These are phyloP conservation scores for Drosophila grimshawi DNA, from an alignment of 1,140 invertebrate genomes.

Conservation along the genomic window DNA sequence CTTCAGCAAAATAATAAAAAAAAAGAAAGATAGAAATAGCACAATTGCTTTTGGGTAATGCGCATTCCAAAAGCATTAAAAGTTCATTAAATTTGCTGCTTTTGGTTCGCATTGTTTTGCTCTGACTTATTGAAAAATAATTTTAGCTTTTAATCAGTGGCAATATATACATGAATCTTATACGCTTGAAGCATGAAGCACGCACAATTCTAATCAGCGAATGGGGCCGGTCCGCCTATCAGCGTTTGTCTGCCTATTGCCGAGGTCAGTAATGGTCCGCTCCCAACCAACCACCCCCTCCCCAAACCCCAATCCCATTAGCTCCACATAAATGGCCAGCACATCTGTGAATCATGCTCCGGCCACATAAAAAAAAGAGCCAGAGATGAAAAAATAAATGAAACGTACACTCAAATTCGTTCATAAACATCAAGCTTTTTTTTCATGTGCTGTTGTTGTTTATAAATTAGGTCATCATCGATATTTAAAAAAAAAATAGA, in stretches of 20 bases:
- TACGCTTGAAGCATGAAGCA: constrained; percentile 26
- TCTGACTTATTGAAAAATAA: constrained; percentile 61
- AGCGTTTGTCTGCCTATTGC: constrained; percentile 41
- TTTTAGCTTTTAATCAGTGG: constrained; percentile 68
- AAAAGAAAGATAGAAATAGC: background rate
- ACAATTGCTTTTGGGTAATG: constrained; percentile 17
- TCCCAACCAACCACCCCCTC: background rate
- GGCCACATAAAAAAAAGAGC: constrained; percentile 32
- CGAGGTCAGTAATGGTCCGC: constrained; percentile 67
- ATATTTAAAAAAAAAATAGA: constrained; percentile 17
- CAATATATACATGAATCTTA: constrained; percentile 43
- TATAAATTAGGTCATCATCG: constrained; percentile 70
- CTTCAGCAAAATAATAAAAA: background rate
- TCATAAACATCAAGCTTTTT: constrained; percentile 24
- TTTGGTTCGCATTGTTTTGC: constrained; percentile 4
- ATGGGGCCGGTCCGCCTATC: constrained; percentile 22
- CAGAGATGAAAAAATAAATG: constrained; percentile 23
- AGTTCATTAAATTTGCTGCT: constrained; percentile 48
- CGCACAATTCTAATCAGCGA: constrained; percentile 62
- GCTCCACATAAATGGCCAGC: constrained; percentile 2
- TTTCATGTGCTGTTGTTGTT: constrained; percentile 16
- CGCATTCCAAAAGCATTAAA: constrained; percentile 40
- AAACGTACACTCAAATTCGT: constrained; percentile 35
- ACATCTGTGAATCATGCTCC: constrained; percentile 53
- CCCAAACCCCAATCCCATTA: background rate